Percentiles rank a stretch among this genome's conserved stretches.
Evolutionary conservation across 2,113 vertebrate genomes (phyloP).

Genomic region (Hippocampus mohnikei): DNA sequence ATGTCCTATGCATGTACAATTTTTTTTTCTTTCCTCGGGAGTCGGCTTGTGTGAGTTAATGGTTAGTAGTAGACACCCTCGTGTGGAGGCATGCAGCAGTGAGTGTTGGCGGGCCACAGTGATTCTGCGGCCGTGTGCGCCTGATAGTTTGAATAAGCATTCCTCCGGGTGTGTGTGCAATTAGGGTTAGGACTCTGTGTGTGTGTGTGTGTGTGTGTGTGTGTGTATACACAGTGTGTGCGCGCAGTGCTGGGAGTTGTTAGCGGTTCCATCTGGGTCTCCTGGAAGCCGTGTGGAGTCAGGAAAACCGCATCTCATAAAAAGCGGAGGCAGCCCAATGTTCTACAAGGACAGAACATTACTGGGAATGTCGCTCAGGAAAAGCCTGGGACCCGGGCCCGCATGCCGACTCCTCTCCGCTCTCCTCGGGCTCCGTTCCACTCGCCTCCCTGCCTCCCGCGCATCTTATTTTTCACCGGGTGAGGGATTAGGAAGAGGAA

Average conservation of each 20-base stretch:
- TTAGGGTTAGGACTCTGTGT: constrained; percentile 59
- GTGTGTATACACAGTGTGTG: constrained; percentile 37
- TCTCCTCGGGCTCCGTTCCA: constrained; percentile 49
- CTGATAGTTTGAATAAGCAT: constrained; percentile 67
- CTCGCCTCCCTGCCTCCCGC: constrained; percentile 31
- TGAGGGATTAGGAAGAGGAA: constrained; percentile 62
- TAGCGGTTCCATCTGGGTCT: constrained; percentile 96
- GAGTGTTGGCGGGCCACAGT: constrained; percentile 34
- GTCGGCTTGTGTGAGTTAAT: constrained; percentile 4
- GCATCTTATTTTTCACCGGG: constrained; percentile 56
- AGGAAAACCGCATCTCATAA: constrained; percentile 99
- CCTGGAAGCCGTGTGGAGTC: constrained; percentile 91
- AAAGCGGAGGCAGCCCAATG: constrained; percentile 97
- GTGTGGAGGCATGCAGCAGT: constrained; percentile 43
- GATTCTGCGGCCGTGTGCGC: constrained; percentile 47
- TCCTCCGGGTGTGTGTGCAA: constrained; percentile 64
- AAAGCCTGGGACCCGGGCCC: constrained; percentile 75
- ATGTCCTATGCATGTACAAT: constrained; percentile 62
- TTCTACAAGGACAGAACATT: constrained; percentile 99
- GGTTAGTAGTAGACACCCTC: constrained; percentile 31
- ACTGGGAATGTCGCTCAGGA: constrained; percentile 98
- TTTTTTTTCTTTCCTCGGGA: neutral
- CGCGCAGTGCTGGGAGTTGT: constrained; percentile 63
- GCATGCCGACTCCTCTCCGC: constrained; percentile 37
- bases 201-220: constrained; percentile 32